These are phyloP conservation scores for Ailurus styani DNA, from an alignment of 2,113 vertebrate species.

Conservation along the genomic window DNA sequence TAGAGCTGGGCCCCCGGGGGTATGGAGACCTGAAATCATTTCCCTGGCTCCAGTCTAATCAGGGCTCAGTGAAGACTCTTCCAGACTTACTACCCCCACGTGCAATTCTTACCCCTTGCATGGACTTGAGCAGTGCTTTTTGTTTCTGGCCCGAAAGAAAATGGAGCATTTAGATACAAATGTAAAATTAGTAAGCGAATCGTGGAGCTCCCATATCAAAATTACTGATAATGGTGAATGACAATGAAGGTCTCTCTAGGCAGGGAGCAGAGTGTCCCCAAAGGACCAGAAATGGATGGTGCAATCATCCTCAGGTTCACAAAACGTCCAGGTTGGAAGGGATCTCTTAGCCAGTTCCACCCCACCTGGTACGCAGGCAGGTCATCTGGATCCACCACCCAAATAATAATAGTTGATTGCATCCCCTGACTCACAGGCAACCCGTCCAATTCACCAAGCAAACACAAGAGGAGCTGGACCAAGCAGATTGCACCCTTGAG, in stretches of 20 bases:
- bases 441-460: not conserved
- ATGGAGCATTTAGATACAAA: not conserved
- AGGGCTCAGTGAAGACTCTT: not conserved
- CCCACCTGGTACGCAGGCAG: not conserved
- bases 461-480: not conserved
- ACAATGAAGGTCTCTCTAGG: not conserved
- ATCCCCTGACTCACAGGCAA: not conserved
- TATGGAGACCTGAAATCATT: not conserved
- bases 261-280: not conserved
- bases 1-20: no score
- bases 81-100: not conserved
- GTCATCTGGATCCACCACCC: not conserved
- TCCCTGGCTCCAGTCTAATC: not conserved
- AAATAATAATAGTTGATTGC: accelerated
- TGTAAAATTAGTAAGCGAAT: not conserved
- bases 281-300: not conserved
- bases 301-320: not conserved
- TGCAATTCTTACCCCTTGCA: no score
- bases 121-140: not conserved
- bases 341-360: not conserved
- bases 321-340: not conserved
- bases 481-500: not conserved
- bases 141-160: not conserved
- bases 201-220: not conserved
- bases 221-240: not conserved